Base-by-base conservation (phyloP, 2,797 vertebrate genomes). In the Oreochromis mossambicus region DNA sequence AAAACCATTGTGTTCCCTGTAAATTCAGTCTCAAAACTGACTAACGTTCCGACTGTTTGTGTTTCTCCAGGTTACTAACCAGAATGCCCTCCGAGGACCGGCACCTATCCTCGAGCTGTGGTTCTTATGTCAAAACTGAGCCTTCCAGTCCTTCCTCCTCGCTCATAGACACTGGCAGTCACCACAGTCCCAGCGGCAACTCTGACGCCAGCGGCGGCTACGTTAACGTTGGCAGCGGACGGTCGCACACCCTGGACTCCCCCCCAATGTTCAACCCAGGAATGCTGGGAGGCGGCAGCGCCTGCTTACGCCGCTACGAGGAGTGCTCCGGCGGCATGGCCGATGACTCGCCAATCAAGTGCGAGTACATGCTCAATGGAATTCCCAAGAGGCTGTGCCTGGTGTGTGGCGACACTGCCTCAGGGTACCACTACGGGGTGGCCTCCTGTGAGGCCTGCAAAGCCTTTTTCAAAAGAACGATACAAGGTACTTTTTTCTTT, bases 391-490 rank as follows among this genome's bases (percentile, higher is more conserved):
- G 97, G 92, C 94, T 99, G 87, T 99, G 98, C 88, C 96, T 98
- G 82, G 98, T 99, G 91, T 99, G 98, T 0, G 97, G 98, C 32
- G 98, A 99, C 95, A 97, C 98, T 70, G 98, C 97, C 26, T 98
- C 98, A 1, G 98, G 98, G 32, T 99, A 97, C 91, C 98, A 98
- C 95, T 99, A 99, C 0, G 98, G 98, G 0, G 98, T 99, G 93
- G 98, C 98, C 54, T 98, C 98, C 94, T 99, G 98, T 12, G 97
- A 99, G 94, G 98, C 98, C 1, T 99, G 98, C 95, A 99, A 99
- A 94, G 98, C 98, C 36, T 99, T 99, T 94, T 99, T 99, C 96
- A 99, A 99, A 95, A 97, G 98, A 86, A 99, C 98, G 70, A 99
- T 99, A 95, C 98, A 99, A 98, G 98, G 98, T 99, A 97, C 76